phyloP scores from a whole-genome alignment of 2,113 vertebrate genomes.

The Probosciger aterrimus region DNA sequence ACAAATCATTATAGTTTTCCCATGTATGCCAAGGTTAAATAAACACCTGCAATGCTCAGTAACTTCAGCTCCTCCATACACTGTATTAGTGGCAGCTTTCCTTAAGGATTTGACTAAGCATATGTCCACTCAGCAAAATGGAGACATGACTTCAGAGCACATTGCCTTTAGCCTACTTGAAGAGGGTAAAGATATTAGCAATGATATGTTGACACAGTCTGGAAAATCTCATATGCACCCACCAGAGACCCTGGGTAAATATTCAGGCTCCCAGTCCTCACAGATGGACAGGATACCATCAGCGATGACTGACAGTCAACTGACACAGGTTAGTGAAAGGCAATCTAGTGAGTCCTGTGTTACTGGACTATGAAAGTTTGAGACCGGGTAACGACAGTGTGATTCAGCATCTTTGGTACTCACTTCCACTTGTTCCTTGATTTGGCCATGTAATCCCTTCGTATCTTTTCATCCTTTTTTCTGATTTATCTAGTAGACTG shows the following conservation, averaged over 20 bases:
- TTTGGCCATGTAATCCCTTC: background rate
- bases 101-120: slow-evolving; percentile 34
- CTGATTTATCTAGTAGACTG: background rate
- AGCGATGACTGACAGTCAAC: rapidly evolving
- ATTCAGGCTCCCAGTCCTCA: background rate
- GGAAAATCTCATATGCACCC: background rate
- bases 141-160: background rate
- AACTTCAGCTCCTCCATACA: background rate
- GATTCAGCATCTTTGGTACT: background rate
- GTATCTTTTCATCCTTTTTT: background rate
- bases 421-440: background rate
- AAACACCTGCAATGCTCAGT: slow-evolving; percentile 6
- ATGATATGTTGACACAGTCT: background rate
- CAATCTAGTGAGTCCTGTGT: background rate
- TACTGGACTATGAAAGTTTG: background rate
- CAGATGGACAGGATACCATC: background rate
- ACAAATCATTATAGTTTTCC: slow-evolving; percentile 24
- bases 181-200: background rate
- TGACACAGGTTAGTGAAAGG: background rate
- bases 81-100: background rate
- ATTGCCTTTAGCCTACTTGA: background rate
- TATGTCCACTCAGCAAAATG: background rate
- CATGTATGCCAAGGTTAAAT: slow-evolving; percentile 34
- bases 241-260: background rate
- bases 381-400: background rate